These are phyloP conservation scores for Drosophila sproati DNA, from an alignment of 1,140 invertebrate species.

Conservation along the genomic window DNA sequence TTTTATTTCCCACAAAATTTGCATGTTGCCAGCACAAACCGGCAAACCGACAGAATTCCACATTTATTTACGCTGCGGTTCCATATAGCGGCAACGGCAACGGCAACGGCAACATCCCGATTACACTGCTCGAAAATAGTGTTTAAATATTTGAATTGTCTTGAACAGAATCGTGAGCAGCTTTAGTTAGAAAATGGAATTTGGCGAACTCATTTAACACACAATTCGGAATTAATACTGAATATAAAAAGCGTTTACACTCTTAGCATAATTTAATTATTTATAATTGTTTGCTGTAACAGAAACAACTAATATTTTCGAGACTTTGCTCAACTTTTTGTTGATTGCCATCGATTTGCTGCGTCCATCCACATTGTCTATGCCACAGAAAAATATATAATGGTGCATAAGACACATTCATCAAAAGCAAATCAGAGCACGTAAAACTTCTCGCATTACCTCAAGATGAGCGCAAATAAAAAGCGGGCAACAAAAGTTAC, in stretches of 20 bases:
- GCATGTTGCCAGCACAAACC: slow-evolving; percentile 26
- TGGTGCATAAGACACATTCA: slow-evolving; percentile 40
- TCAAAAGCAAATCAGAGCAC: slow-evolving; percentile 75
- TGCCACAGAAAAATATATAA: neutral
- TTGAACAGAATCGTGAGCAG: neutral
- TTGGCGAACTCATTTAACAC: neutral
- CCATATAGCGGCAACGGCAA: slow-evolving; percentile 31
- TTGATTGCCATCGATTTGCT: slow-evolving; percentile 12
- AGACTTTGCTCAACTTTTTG: slow-evolving; percentile 8
- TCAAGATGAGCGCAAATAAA: slow-evolving; percentile 71
- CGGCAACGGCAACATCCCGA: slow-evolving; percentile 15
- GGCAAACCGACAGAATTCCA: slow-evolving; percentile 27
- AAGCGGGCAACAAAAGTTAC: slow-evolving; percentile 44
- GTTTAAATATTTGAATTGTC: neutral
- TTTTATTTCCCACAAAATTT: slow-evolving; percentile 17
- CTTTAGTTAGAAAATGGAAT: too few relatives aligned
- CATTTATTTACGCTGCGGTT: slow-evolving; percentile 62
- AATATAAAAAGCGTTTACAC: neutral
- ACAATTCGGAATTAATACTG: neutral
- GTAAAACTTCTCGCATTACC: slow-evolving; percentile 79
- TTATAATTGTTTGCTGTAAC: neutral
- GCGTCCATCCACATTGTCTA: neutral
- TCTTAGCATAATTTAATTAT: neutral
- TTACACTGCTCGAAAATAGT: slow-evolving; percentile 12
- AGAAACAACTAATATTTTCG: too few relatives aligned